phyloP scores from a whole-genome alignment of 2,888 invertebrate genomes.

The Andrena dorsata region DNA sequence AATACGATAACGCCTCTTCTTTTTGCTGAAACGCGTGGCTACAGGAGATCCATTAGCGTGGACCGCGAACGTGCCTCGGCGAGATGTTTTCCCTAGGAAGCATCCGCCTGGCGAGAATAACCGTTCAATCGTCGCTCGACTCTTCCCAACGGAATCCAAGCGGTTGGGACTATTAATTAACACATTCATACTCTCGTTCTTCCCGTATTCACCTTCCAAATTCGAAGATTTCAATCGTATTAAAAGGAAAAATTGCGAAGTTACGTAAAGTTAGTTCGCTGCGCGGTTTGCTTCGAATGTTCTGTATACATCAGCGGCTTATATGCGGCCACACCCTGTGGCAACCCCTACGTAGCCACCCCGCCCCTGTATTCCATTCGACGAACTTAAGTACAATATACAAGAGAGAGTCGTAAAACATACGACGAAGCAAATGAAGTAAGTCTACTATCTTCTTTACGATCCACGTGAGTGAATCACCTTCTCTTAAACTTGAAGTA shows the following conservation, averaged over 20 bases:
- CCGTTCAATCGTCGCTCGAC: not conserved
- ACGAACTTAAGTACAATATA: no score
- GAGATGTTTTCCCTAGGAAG: constrained; percentile 31
- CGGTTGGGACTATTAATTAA: not conserved
- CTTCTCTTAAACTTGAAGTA: no score
- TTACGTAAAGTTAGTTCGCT: not conserved
- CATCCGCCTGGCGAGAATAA: not conserved
- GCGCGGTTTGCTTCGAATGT: no score
- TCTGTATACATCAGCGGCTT: no score
- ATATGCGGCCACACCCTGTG: no score
- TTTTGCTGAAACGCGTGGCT: constrained; percentile 7
- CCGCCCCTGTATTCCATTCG: no score
- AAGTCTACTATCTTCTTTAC: no score
- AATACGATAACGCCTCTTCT: constrained; percentile 34
- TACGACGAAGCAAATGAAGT: no score
- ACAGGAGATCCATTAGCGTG: constrained; percentile 19
- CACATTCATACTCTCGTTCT: not conserved
- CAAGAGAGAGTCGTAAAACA: no score
- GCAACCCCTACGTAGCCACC: no score
- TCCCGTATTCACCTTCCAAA: not conserved
- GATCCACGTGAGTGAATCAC: no score
- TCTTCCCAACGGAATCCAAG: not conserved
- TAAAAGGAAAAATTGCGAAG: not conserved
- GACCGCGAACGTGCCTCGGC: not conserved
- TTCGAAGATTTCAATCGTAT: no score